Base-by-base conservation (phyloP, 2,888 invertebrate species). In the Barypeithes pellucidus region DNA sequence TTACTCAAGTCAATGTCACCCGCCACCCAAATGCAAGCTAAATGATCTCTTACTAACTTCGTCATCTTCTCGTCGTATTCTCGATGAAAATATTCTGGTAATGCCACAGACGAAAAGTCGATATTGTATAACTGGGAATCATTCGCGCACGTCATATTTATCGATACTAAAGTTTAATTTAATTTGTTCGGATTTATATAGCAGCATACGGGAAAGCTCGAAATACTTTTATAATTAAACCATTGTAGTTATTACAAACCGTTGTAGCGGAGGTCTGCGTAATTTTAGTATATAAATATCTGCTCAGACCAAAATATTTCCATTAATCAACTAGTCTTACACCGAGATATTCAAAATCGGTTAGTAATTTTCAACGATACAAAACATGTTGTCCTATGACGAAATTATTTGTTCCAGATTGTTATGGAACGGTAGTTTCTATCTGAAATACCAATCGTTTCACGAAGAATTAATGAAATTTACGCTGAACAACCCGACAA, bases 11-110 rank as follows among this genome's bases (percentile, higher is more conserved):
- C 54, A 29, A 54, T 24, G n/a, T 54, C 54, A 29, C 59, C 59
- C 39, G 59, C 59, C 39, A 59, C 59, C 57, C 57, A 24, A 3
- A 57, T 9, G 12, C 22, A 24, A 3, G 57, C 29, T 4, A 57
- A 14, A 57, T 57, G 33, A 5, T 57, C 57, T 2, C 57, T 29
- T 2, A 57, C 57, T 9, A 57, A 16, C 29, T 54, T 54, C 29
- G 33, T 57, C 57, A 57, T 14, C 33, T 52, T 20, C 7, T 12
- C 52, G 20, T 52, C 52, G n/a, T 29, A 54, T 54, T 54, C 54
- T 5, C 22, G 16, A 57, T 59, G 59, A 39, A 59, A 36, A 36
- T 59, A 59, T 0, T 39, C 20, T 1, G 59, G 59, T 39, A n/a
- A n/a, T n/a, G n/a, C n/a, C n/a, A n/a, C n/a, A n/a, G n/a, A n/a